Base-by-base conservation (phyloP, 2,797 vertebrate species). In the Glossophaga mutica region DNA sequence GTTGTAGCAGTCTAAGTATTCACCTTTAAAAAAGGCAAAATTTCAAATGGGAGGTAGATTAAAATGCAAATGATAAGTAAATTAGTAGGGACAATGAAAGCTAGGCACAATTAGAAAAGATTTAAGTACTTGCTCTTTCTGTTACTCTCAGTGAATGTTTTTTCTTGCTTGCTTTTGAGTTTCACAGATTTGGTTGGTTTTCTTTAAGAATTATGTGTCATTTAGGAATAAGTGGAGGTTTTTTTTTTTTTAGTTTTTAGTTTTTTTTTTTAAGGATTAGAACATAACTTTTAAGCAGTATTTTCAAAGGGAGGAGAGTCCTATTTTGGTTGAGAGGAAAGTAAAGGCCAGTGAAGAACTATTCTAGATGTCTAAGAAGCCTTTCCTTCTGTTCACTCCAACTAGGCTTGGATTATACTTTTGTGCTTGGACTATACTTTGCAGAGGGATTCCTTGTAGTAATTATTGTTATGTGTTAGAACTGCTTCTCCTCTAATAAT, bases 11-110 rank as follows among this genome's bases (percentile, higher is more conserved):
- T 32, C 57, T 76, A 79, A 37, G 37, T 22, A 12, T 90, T 42
- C 15, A 16, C 71, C 34, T 89, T 88, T 86, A 68, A 93, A 70
- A 93, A 89, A 74, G 65, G 22, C 2, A 76, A 9, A 62, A 0
- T 97, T 96, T 93, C 62, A 87, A 74, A 39, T 78, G 34, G 44
- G 32, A 93, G 83, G n/a, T 73, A 92, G 67, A 89, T 96, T 79
- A 78, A 89, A 91, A 50, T 91, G 19, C 70, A 70, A 83, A 78
- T 55, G 26, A 87, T 37, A 46, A 70, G 21, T 15, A 55, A 59
- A 11, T 83, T 67, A 52, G 22, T 70, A 81, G 52, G 91, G 74
- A 77, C 8, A 39, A 2, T 4, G 32, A 62, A 57, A 85, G 5
- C 16, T 6, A 24, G 22, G 52, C 8, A 14, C 48, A 34, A 21